These are phyloP conservation scores for Drosophila ustulata DNA, from an alignment of 2,888 invertebrate genomes.

Conservation along the genomic window DNA sequence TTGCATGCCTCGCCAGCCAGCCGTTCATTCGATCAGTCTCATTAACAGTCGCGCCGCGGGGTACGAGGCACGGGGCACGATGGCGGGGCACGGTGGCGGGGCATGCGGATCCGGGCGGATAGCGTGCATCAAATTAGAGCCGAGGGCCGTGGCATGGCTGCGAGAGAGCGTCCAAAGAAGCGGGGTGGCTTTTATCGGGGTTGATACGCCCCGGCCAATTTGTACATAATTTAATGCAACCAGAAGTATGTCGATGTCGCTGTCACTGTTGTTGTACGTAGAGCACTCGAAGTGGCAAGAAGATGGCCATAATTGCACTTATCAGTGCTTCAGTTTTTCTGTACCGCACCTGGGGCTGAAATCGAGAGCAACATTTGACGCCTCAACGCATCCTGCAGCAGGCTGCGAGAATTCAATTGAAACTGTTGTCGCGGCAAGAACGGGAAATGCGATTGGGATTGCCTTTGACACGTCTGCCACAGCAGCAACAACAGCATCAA, in stretches of 20 bases:
- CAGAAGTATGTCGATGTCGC: constrained; percentile 37
- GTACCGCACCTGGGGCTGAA: constrained; percentile 49
- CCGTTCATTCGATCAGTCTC: constrained; percentile 66
- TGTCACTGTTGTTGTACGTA: neutral
- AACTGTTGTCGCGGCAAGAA: constrained; percentile 35
- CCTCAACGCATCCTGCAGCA: constrained; percentile 48
- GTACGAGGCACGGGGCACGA: constrained; percentile 13
- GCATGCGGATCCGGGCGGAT: constrained; percentile 18
- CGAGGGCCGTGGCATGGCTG: constrained; percentile 28
- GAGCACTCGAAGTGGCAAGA: neutral
- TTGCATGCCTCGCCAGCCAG: constrained; percentile 1
- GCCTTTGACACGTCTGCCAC: constrained; percentile 70
- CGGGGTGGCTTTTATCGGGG: constrained; percentile 58
- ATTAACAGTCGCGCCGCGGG: constrained; percentile 47
- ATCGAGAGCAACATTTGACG: constrained; percentile 63
- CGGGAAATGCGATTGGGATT: constrained; percentile 71
- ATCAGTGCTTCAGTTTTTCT: constrained; percentile 13
- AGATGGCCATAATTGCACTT: constrained; percentile 27
- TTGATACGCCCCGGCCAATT: constrained; percentile 66
- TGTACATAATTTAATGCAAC: constrained; percentile 73
- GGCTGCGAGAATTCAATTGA: constrained; percentile 45
- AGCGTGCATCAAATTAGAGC: constrained; percentile 61
- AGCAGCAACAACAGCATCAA: neutral
- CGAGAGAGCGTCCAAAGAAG: neutral
- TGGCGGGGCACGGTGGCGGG: constrained; percentile 1